Base-by-base conservation (phyloP, 2,888 invertebrate species). In the Epinotia brunnichana region DNA sequence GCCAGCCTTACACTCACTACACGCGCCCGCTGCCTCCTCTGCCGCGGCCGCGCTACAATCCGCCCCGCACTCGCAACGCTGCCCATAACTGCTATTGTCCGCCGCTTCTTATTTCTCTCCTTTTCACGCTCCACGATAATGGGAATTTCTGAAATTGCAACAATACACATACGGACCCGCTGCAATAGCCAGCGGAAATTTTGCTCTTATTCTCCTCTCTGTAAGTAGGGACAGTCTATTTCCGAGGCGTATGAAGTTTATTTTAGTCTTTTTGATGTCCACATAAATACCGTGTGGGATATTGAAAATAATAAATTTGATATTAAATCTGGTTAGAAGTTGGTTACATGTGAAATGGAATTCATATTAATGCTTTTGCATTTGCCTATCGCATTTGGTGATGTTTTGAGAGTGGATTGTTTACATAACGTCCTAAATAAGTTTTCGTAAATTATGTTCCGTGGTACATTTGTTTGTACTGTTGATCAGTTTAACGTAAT, bases 131-230 rank as follows among this genome's bases (percentile, higher is more conserved):
- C 82, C 78, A 87, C 87, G 81, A 87, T 92, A 91, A 91, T 91
- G 85, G 91, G 90, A 90, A 92, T 92, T 90, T 92, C 87, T 91
- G 89, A 91, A 92, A 92, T 91, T 90, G 90, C 91, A 89, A 92
- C 91, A 91, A 92, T 91, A 90, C 90, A 90, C 87, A 89, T 85
- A 86, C 86, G 85, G 84, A 83, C 83, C 83, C 81, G 79, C 79
- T 82, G 87, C 87, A 85, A 83, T 83, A 83, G 82, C 81, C 78
- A 79, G 79, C 83, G 83, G 84, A 86, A 85, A 86, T 86, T 89
- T 85, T 83, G 82, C 82, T 84, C 82, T 85, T 83, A 83, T 85
- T 84, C 81, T 79, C 76, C 79, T 77, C 79, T 79, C 79, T 81
- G 79, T 79, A 79, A 82, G 83, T 79, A 68, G 80, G 80, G 83